phyloP scores from a whole-genome alignment of 2,888 invertebrate genomes.

The Drosophila testacea region DNA sequence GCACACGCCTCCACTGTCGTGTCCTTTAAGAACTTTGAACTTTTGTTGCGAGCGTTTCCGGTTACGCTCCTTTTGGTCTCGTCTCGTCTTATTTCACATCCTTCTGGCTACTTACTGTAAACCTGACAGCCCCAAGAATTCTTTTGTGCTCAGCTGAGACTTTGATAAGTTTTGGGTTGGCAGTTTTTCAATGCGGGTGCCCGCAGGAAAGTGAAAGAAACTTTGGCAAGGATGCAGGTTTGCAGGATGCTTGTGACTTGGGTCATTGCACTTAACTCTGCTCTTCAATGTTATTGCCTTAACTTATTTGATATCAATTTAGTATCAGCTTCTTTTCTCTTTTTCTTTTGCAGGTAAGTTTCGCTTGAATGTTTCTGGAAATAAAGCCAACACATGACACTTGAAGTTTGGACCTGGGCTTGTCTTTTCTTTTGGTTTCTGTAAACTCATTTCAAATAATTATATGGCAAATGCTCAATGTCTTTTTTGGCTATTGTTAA shows the following conservation, averaged over 20 bases:
- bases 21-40: conserved; percentile 58
- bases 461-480: conserved; percentile 45
- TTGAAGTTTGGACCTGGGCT: conserved; percentile 21
- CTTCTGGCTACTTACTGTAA: conserved; percentile 42
- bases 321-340: conserved; percentile 32
- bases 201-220: conserved; percentile 68
- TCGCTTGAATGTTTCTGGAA: conserved; percentile 34
- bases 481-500: conserved; percentile 28
- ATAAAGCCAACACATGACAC: conserved; percentile 15
- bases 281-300: conserved; percentile 11
- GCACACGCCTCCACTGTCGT: conserved; percentile 25
- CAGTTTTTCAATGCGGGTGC: conserved; percentile 39
- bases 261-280: conserved; percentile 58
- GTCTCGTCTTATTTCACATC: conserved; percentile 11
- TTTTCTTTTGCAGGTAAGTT: conserved; percentile 68
- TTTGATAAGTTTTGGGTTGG: conserved; percentile 21
- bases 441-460: conserved; percentile 74
- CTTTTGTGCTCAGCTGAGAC: conserved; percentile 51
- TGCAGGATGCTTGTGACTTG: conserved; percentile 21
- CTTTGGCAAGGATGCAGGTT: conserved; percentile 26
- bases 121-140: conserved; percentile 28
- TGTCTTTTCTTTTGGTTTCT: conserved; percentile 42
- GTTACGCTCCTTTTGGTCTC: conserved; percentile 38
- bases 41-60: conserved; percentile 66
- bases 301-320: conserved; percentile 7